Base-by-base conservation (phyloP, 1,140 invertebrate genomes). In the Sipha flava region DNA sequence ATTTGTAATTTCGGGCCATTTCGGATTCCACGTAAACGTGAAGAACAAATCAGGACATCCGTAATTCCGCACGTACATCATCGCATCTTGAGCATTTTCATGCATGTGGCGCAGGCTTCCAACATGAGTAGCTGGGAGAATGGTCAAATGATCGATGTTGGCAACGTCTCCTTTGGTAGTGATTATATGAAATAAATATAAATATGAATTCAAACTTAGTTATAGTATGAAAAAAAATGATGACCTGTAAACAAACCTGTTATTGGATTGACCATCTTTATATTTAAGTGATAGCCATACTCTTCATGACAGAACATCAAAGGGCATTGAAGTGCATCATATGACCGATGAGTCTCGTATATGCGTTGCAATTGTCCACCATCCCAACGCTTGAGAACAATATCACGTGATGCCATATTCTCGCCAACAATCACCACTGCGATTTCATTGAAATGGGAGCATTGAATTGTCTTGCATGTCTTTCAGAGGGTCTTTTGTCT, bases 301-400 rank as follows among this genome's bases (percentile, higher is more conserved):
- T 87, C 84, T 57, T 86, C 86, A 82, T 85, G 80, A 84, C 85
- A 86, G 84, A n/a, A 87, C 45, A 88, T 81, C 14, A 87, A 80
- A 9, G 85, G 86, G 84, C 88, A 87, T n/a, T 84, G 86, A 49
- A 88, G 82, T n/a, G 85, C 84, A 83, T 87, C 85, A 82, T 87
- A 87, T 54, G 82, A 84, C 9, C 85, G 83, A 83, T 88, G 86
- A 81, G 85, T 86, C 82, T 87, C 86, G 14, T 80, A 80, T 62
- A 88, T 82, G 82, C 84, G 83, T 80, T 86, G 81, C 29, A 86
- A 59, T 59, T 81, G 40, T 83, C 49, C 80, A 40, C 43, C 75
- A 82, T 84, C 83, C 77, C 85, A 70, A 80, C 83, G 82, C 80
- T 84, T 83, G 83, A 87, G 70, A 57, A 87, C 83, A 83, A 88